phyloP scores from a whole-genome alignment of 2,113 vertebrate species.

The Cololabis saira region DNA sequence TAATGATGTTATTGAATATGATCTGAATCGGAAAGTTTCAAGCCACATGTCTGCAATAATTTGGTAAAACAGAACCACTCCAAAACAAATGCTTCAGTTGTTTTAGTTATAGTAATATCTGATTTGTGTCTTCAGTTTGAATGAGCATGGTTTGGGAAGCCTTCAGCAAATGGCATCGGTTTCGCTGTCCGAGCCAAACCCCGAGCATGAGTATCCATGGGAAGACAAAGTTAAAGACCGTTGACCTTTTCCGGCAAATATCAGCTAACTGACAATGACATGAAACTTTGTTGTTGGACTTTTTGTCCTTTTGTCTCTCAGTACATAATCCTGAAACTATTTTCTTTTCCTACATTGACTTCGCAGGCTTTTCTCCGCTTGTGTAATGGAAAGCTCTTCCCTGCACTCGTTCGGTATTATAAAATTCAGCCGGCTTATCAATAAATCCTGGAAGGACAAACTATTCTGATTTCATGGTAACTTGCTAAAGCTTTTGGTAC shows the following conservation, averaged over 20 bases:
- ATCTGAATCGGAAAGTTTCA: background rate
- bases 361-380: constrained; percentile 3
- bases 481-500: constrained; percentile 19
- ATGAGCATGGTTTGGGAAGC: background rate
- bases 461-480: constrained; percentile 48
- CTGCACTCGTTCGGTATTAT: background rate
- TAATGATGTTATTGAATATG: background rate
- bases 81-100: background rate
- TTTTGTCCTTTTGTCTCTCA: constrained; percentile 8
- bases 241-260: constrained; percentile 65
- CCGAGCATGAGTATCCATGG: background rate
- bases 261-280: constrained; percentile 50
- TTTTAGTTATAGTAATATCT: background rate
- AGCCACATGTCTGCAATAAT: background rate
- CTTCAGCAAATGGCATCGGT: background rate
- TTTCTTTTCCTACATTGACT: constrained; percentile 21
- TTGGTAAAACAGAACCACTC: background rate
- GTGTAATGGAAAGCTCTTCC: too few species aligned
- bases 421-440: constrained; percentile 45
- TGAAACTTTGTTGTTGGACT: constrained; percentile 13
- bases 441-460: constrained; percentile 43
- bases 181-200: background rate
- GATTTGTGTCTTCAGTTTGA: background rate
- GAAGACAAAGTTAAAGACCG: constrained; percentile 34
- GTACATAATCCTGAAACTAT: background rate